Base-by-base conservation (phyloP, 2,888 invertebrate genomes). In the Sarcophaga carnaria region DNA sequence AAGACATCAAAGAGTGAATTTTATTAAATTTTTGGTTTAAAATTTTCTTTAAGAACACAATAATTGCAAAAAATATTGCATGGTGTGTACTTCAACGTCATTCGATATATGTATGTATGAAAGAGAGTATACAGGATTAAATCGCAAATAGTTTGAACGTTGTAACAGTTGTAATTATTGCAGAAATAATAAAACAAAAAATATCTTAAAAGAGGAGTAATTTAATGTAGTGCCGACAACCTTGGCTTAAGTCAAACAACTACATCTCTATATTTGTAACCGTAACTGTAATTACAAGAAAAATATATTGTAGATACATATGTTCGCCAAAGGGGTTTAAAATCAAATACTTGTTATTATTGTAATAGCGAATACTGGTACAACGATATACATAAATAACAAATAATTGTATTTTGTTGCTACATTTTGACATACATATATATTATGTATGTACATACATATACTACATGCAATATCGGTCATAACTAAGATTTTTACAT, bases 201-300 rank as follows among this genome's bases (percentile, higher is more conserved):
- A 59, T n/a, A 0, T 14, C 54, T 60, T 11, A 22, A 80, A 49
- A 67, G 49, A 81, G 75, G 69, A 69, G 67, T 74, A 80, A 59
- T 69, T 54, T 63, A n/a, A 70, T 74, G 70, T 71, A 66, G n/a
- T 66, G 71, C 37, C 78, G 76, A 82, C 66, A 82, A 82, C 82
- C 75, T 82, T 86, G 75, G 47, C 27, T 76, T 22, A 71, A 22
- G 62, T 75, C 8, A 66, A 54, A 71, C 67, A 79, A 82, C 82
- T 71, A 45, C 67, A 67, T 62, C 22, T 80, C n/a, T 66, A 47
- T 66, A 45, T 45, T 71, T 59, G 37, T n/a, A 14, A 54, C 17
- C 12, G 54, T 14, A 54, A 54, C 12, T 14, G 4, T 17, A 17
- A 80, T 59, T 37, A 37, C 37, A 2, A 37, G 72, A 59, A 83